phyloP scores from a whole-genome alignment of 2,797 vertebrate species.

The Nannoperca australis region DNA sequence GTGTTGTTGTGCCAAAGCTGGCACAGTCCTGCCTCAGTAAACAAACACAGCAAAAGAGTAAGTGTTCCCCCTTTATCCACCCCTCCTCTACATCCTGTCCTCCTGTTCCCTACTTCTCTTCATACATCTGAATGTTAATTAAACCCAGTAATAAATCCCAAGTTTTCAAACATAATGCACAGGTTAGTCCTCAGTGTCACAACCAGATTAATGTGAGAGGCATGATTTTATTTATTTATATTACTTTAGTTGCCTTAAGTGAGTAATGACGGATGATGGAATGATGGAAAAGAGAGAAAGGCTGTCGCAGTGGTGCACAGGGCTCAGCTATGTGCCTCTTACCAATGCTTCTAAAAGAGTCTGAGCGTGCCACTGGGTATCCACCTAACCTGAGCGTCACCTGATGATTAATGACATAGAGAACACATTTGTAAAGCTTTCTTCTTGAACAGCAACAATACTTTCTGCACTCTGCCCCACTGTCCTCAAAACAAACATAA shows the following conservation, averaged over 20 bases:
- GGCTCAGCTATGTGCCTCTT: not conserved
- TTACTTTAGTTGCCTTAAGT: slow-evolving; percentile 1
- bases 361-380: not conserved
- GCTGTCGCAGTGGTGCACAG: not conserved
- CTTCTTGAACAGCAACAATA: not conserved
- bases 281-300: not conserved
- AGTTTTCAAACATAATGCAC: slow-evolving; percentile 7
- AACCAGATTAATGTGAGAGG: slow-evolving; percentile 3
- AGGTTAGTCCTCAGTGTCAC: not conserved
- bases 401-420: slow-evolving; percentile 11
- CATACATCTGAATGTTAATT: slow-evolving; percentile 9
- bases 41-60: slow-evolving; percentile 5
- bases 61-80: not conserved
- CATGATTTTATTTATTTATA: not conserved
- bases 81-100: not conserved
- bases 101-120: not conserved
- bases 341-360: not conserved
- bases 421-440: slow-evolving; percentile 6
- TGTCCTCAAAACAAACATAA: slow-evolving; percentile 5
- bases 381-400: not conserved
- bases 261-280: slow-evolving; percentile 15
- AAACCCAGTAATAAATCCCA: slow-evolving; percentile 6
- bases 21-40: slow-evolving; percentile 5
- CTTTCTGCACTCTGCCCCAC: not conserved
- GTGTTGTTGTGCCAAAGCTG: slow-evolving; percentile 1